Base-by-base conservation (phyloP, 2,113 vertebrate genomes). In the Neolamprologus variostigma region DNA sequence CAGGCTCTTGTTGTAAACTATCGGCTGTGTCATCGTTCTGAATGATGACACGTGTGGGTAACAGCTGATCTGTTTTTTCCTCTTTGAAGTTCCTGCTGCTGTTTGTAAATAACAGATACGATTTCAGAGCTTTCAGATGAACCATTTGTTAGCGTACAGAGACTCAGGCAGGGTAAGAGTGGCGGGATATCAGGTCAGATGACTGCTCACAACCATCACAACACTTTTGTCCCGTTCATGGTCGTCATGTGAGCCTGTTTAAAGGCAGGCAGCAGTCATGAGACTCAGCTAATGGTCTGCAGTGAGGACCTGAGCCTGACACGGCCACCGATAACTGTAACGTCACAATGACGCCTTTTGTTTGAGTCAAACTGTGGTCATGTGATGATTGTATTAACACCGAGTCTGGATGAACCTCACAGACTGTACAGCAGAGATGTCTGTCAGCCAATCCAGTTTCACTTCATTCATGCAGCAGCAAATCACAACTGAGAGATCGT, bases 171-270 rank as follows among this genome's bases (percentile, higher is more conserved):
- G 57, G 57, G 28, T 55, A 2, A 63, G 55, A 86, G 81, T 14
- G 68, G 84, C 55, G 81, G 88, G 82, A 85, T 53, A 31, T 85
- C 59, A n/a, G 28, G 85, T 92, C 94, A 91, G 71, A 84, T 89
- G 90, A 91, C 76, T 6, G 3, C 33, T 81, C 5, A 8, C 87
- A 88, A 71, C 55, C 26, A 11, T 81, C 83, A 57, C 78, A 54
- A 66, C 47, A 16, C 5, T 35, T 87, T 55, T 2, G 76, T 90
- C 79, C 33, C 12, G 28, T 81, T 53, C 17, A 84, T 28, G 57
- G 82, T 5, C 2, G 4, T 94, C 94, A 94, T 94, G 94, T 96
- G 94, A 94, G 83, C 66, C 63, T 51, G 68, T 89, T 93, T 84
- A 88, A 16, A 51, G 88, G 33, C 78, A 61, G 47, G 33, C 53